A percentile compares a stretch with the other conserved stretches of the same genome.
Evolutionary conservation across 2,888 invertebrate species (phyloP).

Genomic region (Chrysina gloriosa): DNA sequence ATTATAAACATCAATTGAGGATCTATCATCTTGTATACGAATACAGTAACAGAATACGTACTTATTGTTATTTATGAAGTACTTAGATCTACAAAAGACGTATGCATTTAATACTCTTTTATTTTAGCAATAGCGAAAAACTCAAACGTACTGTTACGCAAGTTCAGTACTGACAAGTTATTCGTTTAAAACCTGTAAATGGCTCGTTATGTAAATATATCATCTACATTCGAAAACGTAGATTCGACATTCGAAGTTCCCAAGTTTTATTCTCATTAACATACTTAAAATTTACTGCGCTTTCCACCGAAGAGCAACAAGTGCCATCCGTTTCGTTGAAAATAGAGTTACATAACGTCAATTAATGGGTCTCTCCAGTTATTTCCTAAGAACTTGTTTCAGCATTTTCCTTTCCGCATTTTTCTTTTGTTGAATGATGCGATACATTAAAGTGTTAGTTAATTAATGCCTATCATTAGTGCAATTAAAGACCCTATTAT

Average conservation of each 20-base stretch:
- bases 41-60: no score
- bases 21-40: no score
- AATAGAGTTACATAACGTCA: constrained; percentile 21
- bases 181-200: neutral
- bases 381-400: neutral
- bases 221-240: neutral
- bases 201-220: neutral
- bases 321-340: constrained; percentile 20
- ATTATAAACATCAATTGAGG: no score
- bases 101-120: no score
- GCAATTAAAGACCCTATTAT: no score
- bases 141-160: no score
- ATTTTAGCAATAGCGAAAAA: no score
- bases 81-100: no score
- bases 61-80: no score
- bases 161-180: neutral
- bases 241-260: neutral
- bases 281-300: constrained; percentile 35
- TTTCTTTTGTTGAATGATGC: no score
- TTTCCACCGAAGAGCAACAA: constrained; percentile 30
- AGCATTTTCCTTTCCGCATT: neutral
- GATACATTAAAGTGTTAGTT: no score
- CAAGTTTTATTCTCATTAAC: constrained; percentile 35
- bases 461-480: no score
- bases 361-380: constrained; percentile 16